phyloP scores from a whole-genome alignment of 1,140 invertebrate genomes.

The Cydia strobilella region DNA sequence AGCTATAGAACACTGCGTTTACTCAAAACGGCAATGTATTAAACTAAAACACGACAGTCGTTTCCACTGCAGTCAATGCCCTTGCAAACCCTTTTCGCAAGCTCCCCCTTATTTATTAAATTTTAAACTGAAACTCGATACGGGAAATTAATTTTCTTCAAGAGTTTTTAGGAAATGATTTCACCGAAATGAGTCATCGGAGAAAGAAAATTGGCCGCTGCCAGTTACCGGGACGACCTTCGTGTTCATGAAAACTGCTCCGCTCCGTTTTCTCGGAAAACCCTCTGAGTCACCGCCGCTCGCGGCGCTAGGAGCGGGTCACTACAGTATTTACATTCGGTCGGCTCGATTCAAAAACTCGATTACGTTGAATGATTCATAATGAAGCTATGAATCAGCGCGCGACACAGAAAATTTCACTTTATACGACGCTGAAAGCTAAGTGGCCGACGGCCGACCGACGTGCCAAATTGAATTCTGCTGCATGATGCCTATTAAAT shows the following conservation, averaged over 20 bases:
- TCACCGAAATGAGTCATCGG: conserved; percentile 35
- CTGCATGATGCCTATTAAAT: conserved; percentile 14
- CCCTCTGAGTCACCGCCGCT: conserved; percentile 70
- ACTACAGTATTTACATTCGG: conserved; percentile 74
- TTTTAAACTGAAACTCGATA: conserved; percentile 23
- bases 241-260: conserved; percentile 73
- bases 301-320: conserved; percentile 56
- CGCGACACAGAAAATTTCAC: conserved; percentile 62
- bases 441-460: not conserved
- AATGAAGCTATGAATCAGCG: conserved; percentile 69
- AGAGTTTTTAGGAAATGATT: conserved; percentile 23
- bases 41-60: not conserved
- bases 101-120: conserved; percentile 19
- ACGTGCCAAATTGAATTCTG: conserved; percentile 18
- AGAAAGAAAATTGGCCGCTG: conserved; percentile 41
- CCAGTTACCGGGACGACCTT: conserved; percentile 52
- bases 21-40: conserved; percentile 43
- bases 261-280: conserved; percentile 73
- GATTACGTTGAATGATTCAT: conserved; percentile 75
- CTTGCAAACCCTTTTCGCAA: conserved; percentile 25
- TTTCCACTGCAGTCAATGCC: conserved; percentile 22
- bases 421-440: conserved; percentile 33
- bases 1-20: conserved; percentile 43
- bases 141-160: conserved; percentile 1
- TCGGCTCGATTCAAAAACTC: conserved; percentile 74